Evolutionary conservation across 2,888 invertebrate genomes (phyloP).

Genomic region (Caenorhabditis macrosperma): DNA sequence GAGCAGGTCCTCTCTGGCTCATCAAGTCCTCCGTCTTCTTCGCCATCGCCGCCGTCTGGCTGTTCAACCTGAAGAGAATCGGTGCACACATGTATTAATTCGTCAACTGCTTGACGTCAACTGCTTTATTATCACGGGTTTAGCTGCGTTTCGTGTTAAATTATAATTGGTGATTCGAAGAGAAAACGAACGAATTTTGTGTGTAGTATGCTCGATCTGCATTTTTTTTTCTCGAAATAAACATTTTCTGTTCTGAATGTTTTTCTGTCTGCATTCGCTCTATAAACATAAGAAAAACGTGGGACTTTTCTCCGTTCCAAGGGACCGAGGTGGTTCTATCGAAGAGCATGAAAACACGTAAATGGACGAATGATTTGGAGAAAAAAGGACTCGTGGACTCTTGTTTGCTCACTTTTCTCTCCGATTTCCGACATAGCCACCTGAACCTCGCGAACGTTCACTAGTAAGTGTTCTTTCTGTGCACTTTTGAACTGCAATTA

Average conservation of each 20-base stretch:
- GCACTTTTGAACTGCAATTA: neutral
- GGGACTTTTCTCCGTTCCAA: too few species aligned
- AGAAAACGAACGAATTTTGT: neutral
- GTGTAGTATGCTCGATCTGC: neutral
- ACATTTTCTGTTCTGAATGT: neutral
- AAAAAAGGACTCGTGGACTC: too few species aligned
- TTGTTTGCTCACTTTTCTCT: too few species aligned
- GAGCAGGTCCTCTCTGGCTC: slow-evolving; percentile 49
- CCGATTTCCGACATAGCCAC: too few species aligned
- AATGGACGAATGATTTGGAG: too few species aligned
- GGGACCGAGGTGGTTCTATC: too few species aligned
- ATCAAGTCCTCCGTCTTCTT: slow-evolving; percentile 48
- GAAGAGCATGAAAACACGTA: too few species aligned
- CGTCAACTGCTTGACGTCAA: neutral
- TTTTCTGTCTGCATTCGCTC: neutral
- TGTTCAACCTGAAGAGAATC: slow-evolving; percentile 41
- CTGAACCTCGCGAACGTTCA: too few species aligned
- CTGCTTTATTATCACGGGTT: slow-evolving; percentile 33
- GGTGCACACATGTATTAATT: slow-evolving; percentile 37
- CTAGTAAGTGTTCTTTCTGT: neutral
- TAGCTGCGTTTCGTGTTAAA: slow-evolving; percentile 9
- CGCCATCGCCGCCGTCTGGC: slow-evolving; percentile 38
- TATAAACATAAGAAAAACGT: neutral
- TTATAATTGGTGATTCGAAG: slow-evolving; percentile 1
- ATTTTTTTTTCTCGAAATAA: neutral